A percentile compares a stretch with the other conserved stretches of the same genome.
Conservation (phyloP, 2,113 vertebrate genomes). For the Lophotis ruficrista region DNA sequence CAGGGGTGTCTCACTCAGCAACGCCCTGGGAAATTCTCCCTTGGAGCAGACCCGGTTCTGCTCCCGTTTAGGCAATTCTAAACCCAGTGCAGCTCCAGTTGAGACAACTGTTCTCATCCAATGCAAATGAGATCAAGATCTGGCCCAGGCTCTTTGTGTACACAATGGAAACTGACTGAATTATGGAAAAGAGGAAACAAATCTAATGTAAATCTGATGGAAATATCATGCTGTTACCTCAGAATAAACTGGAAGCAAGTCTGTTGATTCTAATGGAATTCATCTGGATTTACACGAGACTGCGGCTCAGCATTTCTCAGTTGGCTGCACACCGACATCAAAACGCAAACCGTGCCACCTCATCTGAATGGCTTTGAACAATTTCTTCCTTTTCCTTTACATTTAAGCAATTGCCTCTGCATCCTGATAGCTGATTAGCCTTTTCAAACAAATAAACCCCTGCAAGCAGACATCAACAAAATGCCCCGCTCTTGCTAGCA, state of each 20-base stretch:
- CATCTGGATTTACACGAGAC: constrained; percentile 50
- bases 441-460: constrained; percentile 39
- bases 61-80: constrained; percentile 10
- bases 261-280: constrained; percentile 37
- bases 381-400: constrained; percentile 27
- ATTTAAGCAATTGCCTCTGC: constrained; percentile 35
- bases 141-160: constrained; percentile 16
- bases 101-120: constrained; percentile 31
- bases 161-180: constrained; percentile 24
- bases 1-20: neutral
- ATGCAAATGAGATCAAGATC: constrained; percentile 53
- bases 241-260: constrained; percentile 51
- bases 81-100: neutral
- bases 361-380: constrained; percentile 40
- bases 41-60: neutral
- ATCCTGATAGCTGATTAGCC: constrained; percentile 27
- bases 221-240: constrained; percentile 47
- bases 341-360: constrained; percentile 20
- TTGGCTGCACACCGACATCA: neutral
- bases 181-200: constrained; percentile 62
- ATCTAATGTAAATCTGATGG: constrained; percentile 54
- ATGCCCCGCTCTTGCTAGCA: neutral
- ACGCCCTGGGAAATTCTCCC: neutral
- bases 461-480: constrained; percentile 20
- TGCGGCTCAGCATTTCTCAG: constrained; percentile 54